phyloP scores from a whole-genome alignment of 2,797 vertebrate species.

The Geotrypetes seraphini region DNA sequence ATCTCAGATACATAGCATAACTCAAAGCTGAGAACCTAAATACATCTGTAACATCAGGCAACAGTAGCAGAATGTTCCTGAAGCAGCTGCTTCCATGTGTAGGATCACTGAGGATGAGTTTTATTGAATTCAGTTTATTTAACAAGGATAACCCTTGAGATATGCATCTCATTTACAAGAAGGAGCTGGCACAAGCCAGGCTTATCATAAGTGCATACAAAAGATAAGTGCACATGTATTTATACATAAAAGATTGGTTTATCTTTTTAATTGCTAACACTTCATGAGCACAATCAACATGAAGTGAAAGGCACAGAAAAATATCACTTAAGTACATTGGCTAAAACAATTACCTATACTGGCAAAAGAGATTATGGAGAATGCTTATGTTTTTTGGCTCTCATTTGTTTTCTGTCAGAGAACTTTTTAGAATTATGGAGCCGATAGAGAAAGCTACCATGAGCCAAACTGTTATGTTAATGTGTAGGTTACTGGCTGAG shows the following conservation, averaged over 20 bases:
- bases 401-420: no score
- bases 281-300: slow-evolving; percentile 18
- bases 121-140: slow-evolving; percentile 68
- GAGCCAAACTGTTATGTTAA: no score
- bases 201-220: slow-evolving; percentile 53
- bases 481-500: no score
- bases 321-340: slow-evolving; percentile 1
- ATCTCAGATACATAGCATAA: slow-evolving; percentile 61
- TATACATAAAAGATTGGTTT: slow-evolving; percentile 26
- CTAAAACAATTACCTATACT: no score
- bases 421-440: no score
- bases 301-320: slow-evolving; percentile 16
- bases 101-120: slow-evolving; percentile 53
- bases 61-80: slow-evolving; percentile 54
- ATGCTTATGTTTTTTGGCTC: no score
- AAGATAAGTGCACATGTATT: slow-evolving; percentile 50
- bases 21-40: slow-evolving; percentile 52
- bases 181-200: slow-evolving; percentile 49
- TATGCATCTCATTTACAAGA: slow-evolving; percentile 66
- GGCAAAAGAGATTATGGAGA: no score
- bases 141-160: slow-evolving; percentile 53
- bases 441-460: no score
- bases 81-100: slow-evolving; percentile 58
- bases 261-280: slow-evolving; percentile 31
- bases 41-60: slow-evolving; percentile 48